phyloP scores from a whole-genome alignment of 2,797 vertebrate species.

The Scyliorhinus canicula region DNA sequence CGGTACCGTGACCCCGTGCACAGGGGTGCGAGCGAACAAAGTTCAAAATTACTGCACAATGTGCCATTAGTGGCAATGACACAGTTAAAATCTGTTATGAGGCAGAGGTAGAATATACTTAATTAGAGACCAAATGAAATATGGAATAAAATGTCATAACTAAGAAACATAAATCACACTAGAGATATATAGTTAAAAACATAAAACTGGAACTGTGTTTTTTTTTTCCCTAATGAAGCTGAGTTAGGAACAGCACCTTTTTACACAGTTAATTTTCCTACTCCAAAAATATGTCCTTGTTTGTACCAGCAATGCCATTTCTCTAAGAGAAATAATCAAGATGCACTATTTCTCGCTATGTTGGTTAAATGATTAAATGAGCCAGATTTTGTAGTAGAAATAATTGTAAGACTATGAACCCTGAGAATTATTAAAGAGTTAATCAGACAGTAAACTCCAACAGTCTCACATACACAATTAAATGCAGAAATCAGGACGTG shows the following conservation, averaged over 20 bases:
- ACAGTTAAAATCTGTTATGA: neutral
- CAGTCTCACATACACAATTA: neutral
- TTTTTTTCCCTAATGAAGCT: neutral
- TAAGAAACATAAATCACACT: neutral
- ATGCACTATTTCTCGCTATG: neutral
- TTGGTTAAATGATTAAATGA: neutral
- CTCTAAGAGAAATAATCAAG: neutral
- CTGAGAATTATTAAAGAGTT: neutral
- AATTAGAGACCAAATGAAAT: neutral
- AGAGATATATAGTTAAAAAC: neutral
- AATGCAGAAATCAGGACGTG: neutral
- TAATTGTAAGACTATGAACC: neutral
- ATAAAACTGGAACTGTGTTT: neutral
- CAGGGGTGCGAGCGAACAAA: neutral
- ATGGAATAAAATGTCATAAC: neutral
- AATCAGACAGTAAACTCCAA: neutral
- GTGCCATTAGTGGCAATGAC: neutral
- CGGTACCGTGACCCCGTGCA: neutral
- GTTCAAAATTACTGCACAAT: neutral
- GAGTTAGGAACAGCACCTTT: neutral
- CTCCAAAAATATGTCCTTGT: conserved; percentile 4
- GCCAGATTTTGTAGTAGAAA: neutral
- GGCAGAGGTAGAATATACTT: neutral
- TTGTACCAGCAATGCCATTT: neutral
- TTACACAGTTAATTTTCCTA: neutral